These are phyloP conservation scores for Ambastaia sidthimunki DNA, from an alignment of 2,797 vertebrate genomes.

Conservation along the genomic window DNA sequence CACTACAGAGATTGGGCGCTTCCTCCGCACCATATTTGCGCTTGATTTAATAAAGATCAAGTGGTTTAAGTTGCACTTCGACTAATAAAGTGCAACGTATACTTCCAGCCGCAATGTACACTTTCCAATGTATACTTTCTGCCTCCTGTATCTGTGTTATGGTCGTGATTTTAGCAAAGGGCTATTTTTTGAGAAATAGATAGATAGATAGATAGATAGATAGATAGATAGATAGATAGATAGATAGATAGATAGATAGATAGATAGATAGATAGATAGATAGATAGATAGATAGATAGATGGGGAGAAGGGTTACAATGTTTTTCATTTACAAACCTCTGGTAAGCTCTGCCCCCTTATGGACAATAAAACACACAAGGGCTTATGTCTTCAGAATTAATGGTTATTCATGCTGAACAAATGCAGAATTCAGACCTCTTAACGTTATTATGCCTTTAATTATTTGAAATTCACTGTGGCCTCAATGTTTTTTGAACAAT, in stretches of 20 bases:
- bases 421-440: neutral
- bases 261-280: neutral
- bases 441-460: neutral
- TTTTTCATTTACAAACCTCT: neutral
- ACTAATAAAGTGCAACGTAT: conserved; percentile 17
- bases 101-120: neutral
- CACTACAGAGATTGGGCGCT: neutral
- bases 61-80: conserved; percentile 48
- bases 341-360: conserved; percentile 32
- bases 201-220: conserved; percentile 5
- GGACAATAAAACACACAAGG: neutral
- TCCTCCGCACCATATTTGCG: conserved; percentile 39
- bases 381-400: neutral
- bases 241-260: conserved; percentile 4
- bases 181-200: neutral
- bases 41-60: conserved; percentile 46
- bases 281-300: neutral
- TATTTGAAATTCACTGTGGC: neutral
- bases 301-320: neutral
- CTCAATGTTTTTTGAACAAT: neutral
- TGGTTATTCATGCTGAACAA: neutral
- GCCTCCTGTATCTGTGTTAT: neutral
- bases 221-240: conserved; percentile 18
- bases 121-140: conserved; percentile 1
- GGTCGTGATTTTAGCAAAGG: conserved; percentile 13